Evolutionary conservation across 2,888 invertebrate genomes (phyloP), one percentile per base, ranked within the genome.

Genomic region (Bembecia ichneumoniformis): DNA sequence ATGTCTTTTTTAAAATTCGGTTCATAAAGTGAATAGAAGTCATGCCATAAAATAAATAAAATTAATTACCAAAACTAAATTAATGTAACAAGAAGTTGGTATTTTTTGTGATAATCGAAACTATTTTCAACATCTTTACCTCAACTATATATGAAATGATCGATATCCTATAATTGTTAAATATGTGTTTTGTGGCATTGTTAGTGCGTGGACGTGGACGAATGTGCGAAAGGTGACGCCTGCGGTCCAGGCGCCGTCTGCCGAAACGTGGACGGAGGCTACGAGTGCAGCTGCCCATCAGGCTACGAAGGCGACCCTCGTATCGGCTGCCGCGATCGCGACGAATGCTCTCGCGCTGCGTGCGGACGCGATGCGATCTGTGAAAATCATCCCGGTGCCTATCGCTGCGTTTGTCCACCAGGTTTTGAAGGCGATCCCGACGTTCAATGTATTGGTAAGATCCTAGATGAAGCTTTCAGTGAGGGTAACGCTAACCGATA

Each of bases 311-410:
- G 96, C 16, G 94, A 95, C 71, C 92, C 95, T 40, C 90, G 90
- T 53, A 79, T 89, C 11, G 92, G 92, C 48, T 96, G 96, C 73
- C 74, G 79, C 51, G 95, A 95, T 71, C 83, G 90, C 50, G 91
- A 96, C 75, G 94, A 93, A 77, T 96, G 96, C 68, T 81, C 90
- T 16, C 89, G 91, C 58, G 89, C 90, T 51, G 90, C 92, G 43
- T 96, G 96, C 73, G 96, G 96, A 49, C 88, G 92, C 55, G 91
- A 91, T 60, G 95, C 96, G 3, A 82, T 91, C 49, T 96, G 96
- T 72, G 90, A 91, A 54, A 96, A 96, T 74, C 83, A 91, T 48
- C 91, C 92, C 52, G 96, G 95, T 58, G 92, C 91, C 62, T 95
- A 91, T 77, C 91, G 91, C 59, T 96, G 96, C 77, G 71, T 91